Evolutionary conservation across 2,888 invertebrate genomes (phyloP).

Genomic region (Orthosia gracilis): DNA sequence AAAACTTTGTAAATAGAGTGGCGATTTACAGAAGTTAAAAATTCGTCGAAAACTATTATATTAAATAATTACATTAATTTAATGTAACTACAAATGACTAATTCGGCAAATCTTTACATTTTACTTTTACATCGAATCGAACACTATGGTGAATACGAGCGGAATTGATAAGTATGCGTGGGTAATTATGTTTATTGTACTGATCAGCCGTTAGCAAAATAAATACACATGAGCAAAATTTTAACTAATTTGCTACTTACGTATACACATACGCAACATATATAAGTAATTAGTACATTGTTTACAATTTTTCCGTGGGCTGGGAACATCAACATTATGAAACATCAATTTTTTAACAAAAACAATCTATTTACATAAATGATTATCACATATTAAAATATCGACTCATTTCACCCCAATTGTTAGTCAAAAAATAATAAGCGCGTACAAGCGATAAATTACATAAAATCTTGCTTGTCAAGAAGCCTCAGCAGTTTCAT

Average conservation of each 20-base stretch:
- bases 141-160: slow-evolving; percentile 86
- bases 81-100: slow-evolving; percentile 86
- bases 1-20: slow-evolving; percentile 79
- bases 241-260: slow-evolving; percentile 62
- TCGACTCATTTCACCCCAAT: slow-evolving; percentile 74
- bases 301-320: slow-evolving; percentile 76
- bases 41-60: slow-evolving; percentile 83
- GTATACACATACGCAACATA: slow-evolving; percentile 62
- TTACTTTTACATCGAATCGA: slow-evolving; percentile 81
- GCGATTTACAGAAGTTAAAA: slow-evolving; percentile 80
- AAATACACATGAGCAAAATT: slow-evolving; percentile 62
- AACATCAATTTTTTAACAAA: slow-evolving; percentile 88
- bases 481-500: slow-evolving; percentile 45
- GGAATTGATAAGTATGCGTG: slow-evolving; percentile 63
- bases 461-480: slow-evolving; percentile 27
- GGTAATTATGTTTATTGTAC: slow-evolving; percentile 54
- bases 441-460: slow-evolving; percentile 46
- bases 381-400: slow-evolving; percentile 82
- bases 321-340: slow-evolving; percentile 87
- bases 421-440: slow-evolving; percentile 55
- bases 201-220: slow-evolving; percentile 67
- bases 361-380: slow-evolving; percentile 84
- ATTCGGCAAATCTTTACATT: slow-evolving; percentile 87
- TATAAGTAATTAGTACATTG: slow-evolving; percentile 68
- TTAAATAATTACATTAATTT: slow-evolving; percentile 71